These are phyloP conservation scores for Colletes latitarsis DNA, from an alignment of 1,140 invertebrate species.

Conservation along the genomic window DNA sequence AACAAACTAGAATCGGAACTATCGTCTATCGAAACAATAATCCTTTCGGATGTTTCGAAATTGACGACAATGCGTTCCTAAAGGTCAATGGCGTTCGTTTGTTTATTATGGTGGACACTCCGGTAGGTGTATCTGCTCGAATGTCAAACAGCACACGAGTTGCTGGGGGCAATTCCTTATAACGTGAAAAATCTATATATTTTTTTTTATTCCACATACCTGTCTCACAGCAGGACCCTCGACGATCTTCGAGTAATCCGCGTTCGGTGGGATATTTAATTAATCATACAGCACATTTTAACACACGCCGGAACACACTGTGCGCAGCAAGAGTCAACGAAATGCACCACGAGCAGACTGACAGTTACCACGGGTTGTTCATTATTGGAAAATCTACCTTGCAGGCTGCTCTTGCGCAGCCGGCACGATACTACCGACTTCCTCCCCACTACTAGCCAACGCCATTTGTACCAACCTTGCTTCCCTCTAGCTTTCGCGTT, in stretches of 20 bases:
- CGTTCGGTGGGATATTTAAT: constrained; percentile 26
- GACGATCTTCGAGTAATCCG: constrained; percentile 60
- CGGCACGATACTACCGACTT: constrained; percentile 63
- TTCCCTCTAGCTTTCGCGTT: constrained; percentile 5
- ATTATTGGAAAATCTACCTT: constrained; percentile 62
- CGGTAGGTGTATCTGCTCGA: constrained; percentile 15
- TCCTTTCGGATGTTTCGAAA: constrained; percentile 21
- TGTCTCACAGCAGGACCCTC: constrained; percentile 18
- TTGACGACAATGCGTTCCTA: constrained; percentile 31
- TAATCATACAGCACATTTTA: constrained; percentile 49
- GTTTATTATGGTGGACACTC: constrained; percentile 58
- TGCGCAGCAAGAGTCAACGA: constrained; percentile 58
- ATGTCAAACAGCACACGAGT: constrained; percentile 37
- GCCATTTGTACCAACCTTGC: constrained; percentile 41
- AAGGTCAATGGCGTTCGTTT: constrained; percentile 63
- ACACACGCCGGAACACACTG: constrained; percentile 55
- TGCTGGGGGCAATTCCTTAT: background rate
- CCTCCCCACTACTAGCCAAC: constrained; percentile 44
- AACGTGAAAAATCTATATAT: constrained; percentile 22
- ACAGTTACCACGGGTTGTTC: constrained; percentile 68
- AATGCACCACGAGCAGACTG: constrained; percentile 66
- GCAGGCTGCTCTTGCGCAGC: constrained; percentile 69
- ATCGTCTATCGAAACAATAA: background rate
- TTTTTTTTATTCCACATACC: constrained; percentile 28
- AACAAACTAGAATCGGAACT: too few relatives aligned